Percentiles rank a stretch among this genome's conserved stretches.
phyloP scores from a whole-genome alignment of 2,797 vertebrate species.

The Ambastaia sidthimunki region DNA sequence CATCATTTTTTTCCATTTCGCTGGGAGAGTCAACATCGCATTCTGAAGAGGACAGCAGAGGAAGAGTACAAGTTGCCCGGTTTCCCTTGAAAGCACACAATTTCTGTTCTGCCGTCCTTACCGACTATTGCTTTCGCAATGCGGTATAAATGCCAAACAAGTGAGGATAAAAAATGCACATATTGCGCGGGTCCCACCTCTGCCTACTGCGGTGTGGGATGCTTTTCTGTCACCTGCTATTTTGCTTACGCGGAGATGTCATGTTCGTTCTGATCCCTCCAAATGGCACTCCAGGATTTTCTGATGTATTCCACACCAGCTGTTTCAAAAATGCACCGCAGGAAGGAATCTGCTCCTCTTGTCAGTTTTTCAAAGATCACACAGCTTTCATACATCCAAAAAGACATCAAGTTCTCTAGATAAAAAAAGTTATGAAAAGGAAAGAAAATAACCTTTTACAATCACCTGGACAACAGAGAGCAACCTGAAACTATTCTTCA shows the following conservation, averaged over 20 bases:
- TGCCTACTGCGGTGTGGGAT: slow-evolving; percentile 7
- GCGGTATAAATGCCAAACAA: slow-evolving; percentile 9
- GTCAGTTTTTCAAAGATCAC: slow-evolving; percentile 16
- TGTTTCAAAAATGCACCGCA: slow-evolving; percentile 20
- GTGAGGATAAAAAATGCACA: slow-evolving; percentile 10
- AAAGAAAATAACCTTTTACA: not conserved
- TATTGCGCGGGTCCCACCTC: not conserved
- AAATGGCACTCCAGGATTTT: slow-evolving; percentile 39
- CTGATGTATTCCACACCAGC: slow-evolving; percentile 27
- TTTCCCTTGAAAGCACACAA: slow-evolving; percentile 37
- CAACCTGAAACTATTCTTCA: not conserved
- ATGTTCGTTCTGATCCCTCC: slow-evolving; percentile 25
- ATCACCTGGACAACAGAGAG: not conserved
- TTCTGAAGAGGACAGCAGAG: slow-evolving; percentile 13
- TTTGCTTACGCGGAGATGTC: slow-evolving; percentile 16
- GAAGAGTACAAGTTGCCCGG: not conserved
- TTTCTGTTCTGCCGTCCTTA: slow-evolving; percentile 24
- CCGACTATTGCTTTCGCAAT: not conserved
- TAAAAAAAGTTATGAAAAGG: not conserved
- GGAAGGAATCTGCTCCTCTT: slow-evolving; percentile 17
- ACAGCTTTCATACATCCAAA: not conserved
- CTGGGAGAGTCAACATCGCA: slow-evolving; percentile 33
- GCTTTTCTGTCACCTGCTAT: slow-evolving; percentile 39
- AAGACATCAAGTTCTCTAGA: not conserved
- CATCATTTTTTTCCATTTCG: slow-evolving; percentile 44